These are phyloP conservation scores for Teleogryllus occipitalis DNA, from an alignment of 1,140 invertebrate genomes.

Conservation along the genomic window DNA sequence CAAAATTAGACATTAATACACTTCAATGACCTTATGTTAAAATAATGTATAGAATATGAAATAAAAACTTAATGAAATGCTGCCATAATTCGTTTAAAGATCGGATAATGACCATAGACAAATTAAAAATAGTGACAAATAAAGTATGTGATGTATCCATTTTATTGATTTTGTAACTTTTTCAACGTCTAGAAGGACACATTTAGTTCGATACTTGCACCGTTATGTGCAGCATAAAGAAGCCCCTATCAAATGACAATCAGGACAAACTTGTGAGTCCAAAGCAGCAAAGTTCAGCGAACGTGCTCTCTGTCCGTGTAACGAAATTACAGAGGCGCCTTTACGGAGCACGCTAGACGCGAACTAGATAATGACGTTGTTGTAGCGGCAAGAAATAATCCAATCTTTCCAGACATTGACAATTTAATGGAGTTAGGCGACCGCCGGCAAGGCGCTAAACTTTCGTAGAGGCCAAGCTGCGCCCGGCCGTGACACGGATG, in stretches of 20 bases:
- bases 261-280: background rate
- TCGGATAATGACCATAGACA: too few relatives aligned
- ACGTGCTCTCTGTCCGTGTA: background rate
- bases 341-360: background rate
- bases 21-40: too few relatives aligned
- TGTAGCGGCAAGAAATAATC: background rate
- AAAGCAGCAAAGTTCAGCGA: background rate
- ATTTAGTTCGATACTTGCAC: too few relatives aligned
- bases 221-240: background rate
- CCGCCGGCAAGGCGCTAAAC: background rate
- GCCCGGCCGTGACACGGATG: background rate
- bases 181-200: too few relatives aligned
- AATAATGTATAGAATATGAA: too few relatives aligned
- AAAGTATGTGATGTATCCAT: too few relatives aligned
- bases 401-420: constrained; percentile 4
- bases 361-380: constrained; percentile 1
- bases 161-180: too few relatives aligned
- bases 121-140: too few relatives aligned
- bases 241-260: background rate
- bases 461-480: background rate
- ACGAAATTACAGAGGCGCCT: background rate
- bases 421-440: background rate
- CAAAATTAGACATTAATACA: too few relatives aligned
- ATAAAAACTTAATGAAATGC: too few relatives aligned
- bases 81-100: too few relatives aligned